Conservation (phyloP, 2,888 invertebrate genomes). For the Stomorhina lunata region DNA sequence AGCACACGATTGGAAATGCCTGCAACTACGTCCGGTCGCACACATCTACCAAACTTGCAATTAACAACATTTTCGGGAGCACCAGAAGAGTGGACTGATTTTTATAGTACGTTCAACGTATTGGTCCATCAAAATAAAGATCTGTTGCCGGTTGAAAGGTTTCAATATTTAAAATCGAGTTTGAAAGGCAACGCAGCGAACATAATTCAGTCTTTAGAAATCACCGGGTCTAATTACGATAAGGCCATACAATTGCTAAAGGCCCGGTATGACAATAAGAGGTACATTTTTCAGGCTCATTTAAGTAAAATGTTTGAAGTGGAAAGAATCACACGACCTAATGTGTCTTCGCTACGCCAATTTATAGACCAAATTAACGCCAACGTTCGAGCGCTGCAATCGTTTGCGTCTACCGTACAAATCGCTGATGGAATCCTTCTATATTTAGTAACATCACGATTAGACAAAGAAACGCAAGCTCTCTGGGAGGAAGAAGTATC, state of each 20-base stretch:
- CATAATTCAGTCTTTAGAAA: neutral
- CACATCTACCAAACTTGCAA: slow-evolving; percentile 15
- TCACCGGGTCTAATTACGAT: neutral
- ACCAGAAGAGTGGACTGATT: slow-evolving; percentile 12
- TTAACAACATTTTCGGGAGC: slow-evolving; percentile 9
- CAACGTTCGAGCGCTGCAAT: slow-evolving; percentile 44
- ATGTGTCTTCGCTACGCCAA: slow-evolving; percentile 7
- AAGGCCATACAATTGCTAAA: neutral
- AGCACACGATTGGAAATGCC: neutral
- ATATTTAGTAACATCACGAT: slow-evolving; percentile 18
- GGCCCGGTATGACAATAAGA: neutral
- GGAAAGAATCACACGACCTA: slow-evolving; percentile 17
- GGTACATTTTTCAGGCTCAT: slow-evolving; percentile 30
- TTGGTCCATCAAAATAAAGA: neutral
- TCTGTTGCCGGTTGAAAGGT: slow-evolving; percentile 10
- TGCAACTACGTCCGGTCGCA: neutral
- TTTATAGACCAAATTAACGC: slow-evolving; percentile 35
- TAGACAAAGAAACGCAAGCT: slow-evolving; percentile 32
- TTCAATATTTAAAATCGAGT: slow-evolving; percentile 19
- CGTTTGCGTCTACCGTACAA: slow-evolving; percentile 28
- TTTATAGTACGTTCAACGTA: slow-evolving; percentile 9
- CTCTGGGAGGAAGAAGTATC: slow-evolving; percentile 49
- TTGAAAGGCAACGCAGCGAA: neutral
- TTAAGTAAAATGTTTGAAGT: no score
- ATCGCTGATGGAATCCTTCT: slow-evolving; percentile 39